A percentile compares a stretch with the other conserved stretches of the same genome.
phyloP scores from a whole-genome alignment of 2,797 vertebrate genomes.

The Ctenochaetus hawaiiensis region DNA sequence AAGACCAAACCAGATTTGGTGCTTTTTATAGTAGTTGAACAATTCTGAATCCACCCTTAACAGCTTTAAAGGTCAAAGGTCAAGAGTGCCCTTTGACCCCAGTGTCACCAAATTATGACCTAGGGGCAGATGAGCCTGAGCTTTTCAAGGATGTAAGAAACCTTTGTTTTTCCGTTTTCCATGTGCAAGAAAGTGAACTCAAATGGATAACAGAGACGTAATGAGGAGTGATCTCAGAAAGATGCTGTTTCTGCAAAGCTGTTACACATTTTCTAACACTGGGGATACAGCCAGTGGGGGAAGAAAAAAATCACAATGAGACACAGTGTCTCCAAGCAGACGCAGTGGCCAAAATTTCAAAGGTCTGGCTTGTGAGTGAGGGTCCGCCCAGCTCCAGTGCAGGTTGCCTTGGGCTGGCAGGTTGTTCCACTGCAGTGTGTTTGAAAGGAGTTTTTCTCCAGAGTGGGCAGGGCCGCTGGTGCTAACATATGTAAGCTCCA shows the following conservation, averaged over 20 bases:
- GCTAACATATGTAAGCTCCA: conserved; percentile 78
- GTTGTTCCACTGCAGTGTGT: conserved; percentile 72
- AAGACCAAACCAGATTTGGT: conserved; percentile 12
- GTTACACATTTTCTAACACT: conserved; percentile 73
- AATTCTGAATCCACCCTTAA: conserved; percentile 59
- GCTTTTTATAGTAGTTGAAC: conserved; percentile 41
- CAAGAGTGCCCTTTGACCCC: conserved; percentile 68
- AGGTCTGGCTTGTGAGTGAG: conserved; percentile 71
- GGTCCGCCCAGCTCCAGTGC: conserved; percentile 74
- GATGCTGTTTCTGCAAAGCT: conserved; percentile 65
- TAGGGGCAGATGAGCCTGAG: conserved; percentile 57
- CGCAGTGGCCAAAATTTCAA: conserved; percentile 72
- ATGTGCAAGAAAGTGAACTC: conserved; percentile 32
- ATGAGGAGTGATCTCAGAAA: conserved; percentile 59
- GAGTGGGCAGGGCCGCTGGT: conserved; percentile 63
- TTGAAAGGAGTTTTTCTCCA: conserved; percentile 62
- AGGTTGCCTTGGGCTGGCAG: conserved; percentile 75
- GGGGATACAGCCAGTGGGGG: conserved; percentile 60
- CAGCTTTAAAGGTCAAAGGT: conserved; percentile 77
- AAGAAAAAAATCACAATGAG: conserved; percentile 68
- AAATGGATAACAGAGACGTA: conserved; percentile 60
- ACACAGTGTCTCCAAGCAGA: conserved; percentile 76
- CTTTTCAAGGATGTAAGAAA: conserved; percentile 47
- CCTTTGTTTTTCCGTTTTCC: conserved; percentile 50
- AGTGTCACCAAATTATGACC: conserved; percentile 69